Evolutionary conservation across 2,113 vertebrate species (phyloP).

Genomic region (Epinephelus lanceolatus): DNA sequence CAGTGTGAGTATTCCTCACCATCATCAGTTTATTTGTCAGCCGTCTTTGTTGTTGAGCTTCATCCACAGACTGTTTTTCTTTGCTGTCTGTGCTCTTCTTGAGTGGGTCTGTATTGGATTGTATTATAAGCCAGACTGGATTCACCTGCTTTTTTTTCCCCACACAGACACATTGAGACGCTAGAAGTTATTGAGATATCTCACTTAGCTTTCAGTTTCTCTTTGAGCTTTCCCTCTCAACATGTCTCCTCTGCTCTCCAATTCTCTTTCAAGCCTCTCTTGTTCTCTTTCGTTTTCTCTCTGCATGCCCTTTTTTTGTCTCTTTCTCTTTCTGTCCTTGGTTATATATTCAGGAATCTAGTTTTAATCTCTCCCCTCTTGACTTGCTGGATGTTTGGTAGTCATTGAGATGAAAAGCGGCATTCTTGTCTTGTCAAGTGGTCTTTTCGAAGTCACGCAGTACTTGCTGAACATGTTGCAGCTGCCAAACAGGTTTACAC

Average conservation of each 20-base stretch:
- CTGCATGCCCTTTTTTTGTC: background rate
- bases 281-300: conserved; percentile 55
- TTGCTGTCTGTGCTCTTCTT: background rate
- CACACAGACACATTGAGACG: conserved; percentile 9
- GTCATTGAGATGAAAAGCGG: conserved; percentile 43
- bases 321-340: conserved; percentile 9
- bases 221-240: conserved; percentile 22
- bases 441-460: background rate
- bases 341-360: conserved; percentile 17
- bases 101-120: background rate
- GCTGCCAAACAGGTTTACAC: conserved; percentile 23
- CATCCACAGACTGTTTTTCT: background rate
- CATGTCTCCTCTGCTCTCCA: conserved; percentile 42
- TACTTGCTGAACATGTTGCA: conserved; percentile 42
- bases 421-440: conserved; percentile 30
- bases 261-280: conserved; percentile 65
- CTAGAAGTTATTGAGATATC: conserved; percentile 6
- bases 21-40: background rate
- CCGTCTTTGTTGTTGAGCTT: background rate
- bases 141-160: conserved; percentile 36
- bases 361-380: conserved; percentile 26
- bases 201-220: conserved; percentile 39
- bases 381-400: conserved; percentile 28
- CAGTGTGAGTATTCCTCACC: background rate
- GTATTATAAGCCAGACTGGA: conserved; percentile 20